Conservation (phyloP, 2,797 vertebrate genomes). For the Pygocentrus nattereri region DNA sequence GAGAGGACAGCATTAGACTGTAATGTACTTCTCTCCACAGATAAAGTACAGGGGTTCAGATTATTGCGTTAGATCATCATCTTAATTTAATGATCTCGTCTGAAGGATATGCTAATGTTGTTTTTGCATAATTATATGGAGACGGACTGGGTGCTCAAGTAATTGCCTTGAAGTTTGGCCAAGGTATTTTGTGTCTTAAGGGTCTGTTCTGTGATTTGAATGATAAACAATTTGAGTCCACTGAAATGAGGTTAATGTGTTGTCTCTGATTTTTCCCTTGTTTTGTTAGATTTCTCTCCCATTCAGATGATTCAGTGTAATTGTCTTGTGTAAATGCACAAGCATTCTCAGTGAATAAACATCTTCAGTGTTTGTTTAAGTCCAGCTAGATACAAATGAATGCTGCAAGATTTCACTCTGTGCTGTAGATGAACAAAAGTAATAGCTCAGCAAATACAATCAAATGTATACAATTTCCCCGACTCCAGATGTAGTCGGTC, state of each 20-base stretch:
- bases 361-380: no score
- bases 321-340: no score
- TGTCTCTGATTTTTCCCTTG: not conserved
- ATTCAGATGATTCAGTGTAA: not conserved
- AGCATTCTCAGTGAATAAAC: no score
- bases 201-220: not conserved
- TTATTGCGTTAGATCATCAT: slow-evolving; percentile 1
- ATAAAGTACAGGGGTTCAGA: slow-evolving; percentile 15
- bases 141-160: not conserved
- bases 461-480: no score
- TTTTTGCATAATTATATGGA: slow-evolving; percentile 7
- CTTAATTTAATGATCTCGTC: slow-evolving; percentile 20
- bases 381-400: no score
- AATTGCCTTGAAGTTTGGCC: not conserved
- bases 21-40: slow-evolving; percentile 6
- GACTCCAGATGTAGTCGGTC: no score
- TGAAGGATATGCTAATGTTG: slow-evolving; percentile 16
- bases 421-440: no score
- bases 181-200: not conserved
- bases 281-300: not conserved
- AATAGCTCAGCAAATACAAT: no score
- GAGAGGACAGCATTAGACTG: not conserved
- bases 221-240: not conserved
- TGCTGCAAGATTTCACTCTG: no score
- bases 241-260: not conserved